Evolutionary conservation across 2,113 vertebrate genomes (phyloP).

Genomic region (Leucopsar rothschildi): DNA sequence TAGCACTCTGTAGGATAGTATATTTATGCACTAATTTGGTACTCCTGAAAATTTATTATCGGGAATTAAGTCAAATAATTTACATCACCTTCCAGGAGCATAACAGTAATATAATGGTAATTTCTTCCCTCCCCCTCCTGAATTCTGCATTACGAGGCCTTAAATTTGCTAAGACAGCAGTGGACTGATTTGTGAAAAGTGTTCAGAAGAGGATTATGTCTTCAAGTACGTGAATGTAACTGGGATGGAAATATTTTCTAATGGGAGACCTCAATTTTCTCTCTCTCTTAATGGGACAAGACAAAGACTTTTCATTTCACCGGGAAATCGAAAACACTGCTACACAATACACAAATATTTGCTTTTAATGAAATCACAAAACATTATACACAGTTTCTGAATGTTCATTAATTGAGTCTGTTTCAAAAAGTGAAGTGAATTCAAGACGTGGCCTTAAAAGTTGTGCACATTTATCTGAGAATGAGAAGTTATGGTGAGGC

Average conservation of each 20-base stretch:
- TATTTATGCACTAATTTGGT: constrained; percentile 23
- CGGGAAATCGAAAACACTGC: background rate
- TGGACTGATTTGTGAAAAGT: background rate
- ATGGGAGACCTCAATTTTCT: background rate
- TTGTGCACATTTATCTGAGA: background rate
- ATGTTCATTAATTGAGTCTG: background rate
- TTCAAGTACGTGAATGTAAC: background rate
- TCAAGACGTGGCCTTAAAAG: background rate
- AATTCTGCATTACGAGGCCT: background rate
- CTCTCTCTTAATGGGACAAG: background rate
- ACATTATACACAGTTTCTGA: background rate
- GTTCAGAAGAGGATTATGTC: background rate
- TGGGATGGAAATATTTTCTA: background rate
- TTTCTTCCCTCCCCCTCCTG: background rate
- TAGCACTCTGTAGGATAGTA: background rate
- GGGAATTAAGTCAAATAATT: constrained; percentile 41
- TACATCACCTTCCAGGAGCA: background rate
- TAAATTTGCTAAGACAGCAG: background rate
- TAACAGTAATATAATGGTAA: background rate
- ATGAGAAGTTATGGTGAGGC: background rate
- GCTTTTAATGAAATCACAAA: background rate
- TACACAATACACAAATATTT: background rate
- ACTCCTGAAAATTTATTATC: constrained; percentile 23
- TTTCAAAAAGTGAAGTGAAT: background rate
- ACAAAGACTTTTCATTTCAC: background rate